phyloP scores from a whole-genome alignment of 2,888 invertebrate species.

The Sericinus montela region DNA sequence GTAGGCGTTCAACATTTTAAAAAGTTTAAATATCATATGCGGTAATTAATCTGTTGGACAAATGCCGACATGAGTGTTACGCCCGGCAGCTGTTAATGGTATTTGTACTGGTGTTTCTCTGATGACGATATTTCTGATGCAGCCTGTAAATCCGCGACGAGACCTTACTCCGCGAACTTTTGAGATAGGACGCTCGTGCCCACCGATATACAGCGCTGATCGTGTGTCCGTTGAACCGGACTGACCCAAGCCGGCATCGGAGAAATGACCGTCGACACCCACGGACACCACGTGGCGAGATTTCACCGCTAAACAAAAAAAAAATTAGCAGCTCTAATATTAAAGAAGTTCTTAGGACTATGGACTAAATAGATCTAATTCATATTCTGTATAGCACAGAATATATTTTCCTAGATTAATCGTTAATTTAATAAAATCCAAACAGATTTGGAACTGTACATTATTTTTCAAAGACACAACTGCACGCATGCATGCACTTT shows the following conservation, averaged over 20 bases:
- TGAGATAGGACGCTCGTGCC: conserved; percentile 77
- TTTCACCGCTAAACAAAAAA: conserved; percentile 83
- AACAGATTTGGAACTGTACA: too few relatives aligned
- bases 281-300: conserved; percentile 94
- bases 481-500: too few relatives aligned
- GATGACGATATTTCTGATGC: conserved; percentile 85
- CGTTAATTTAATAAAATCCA: too few relatives aligned
- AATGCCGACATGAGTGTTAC: conserved; percentile 86
- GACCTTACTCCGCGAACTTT: conserved; percentile 83
- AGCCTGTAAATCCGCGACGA: conserved; percentile 86
- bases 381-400: too few relatives aligned
- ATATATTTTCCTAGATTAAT: too few relatives aligned
- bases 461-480: too few relatives aligned
- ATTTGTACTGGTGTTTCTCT: conserved; percentile 49
- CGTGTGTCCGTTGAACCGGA: conserved; percentile 87
- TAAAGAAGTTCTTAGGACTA: too few relatives aligned
- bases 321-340: neutral
- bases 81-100: conserved; percentile 77
- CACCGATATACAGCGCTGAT: conserved; percentile 94
- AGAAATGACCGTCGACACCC: conserved; percentile 89
- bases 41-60: conserved; percentile 86
- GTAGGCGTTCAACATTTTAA: too few relatives aligned
- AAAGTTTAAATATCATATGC: neutral
- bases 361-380: too few relatives aligned
- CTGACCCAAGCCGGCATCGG: conserved; percentile 85